These are phyloP conservation scores for Brenthis hecate DNA, from an alignment of 2,888 invertebrate genomes.

Conservation along the genomic window DNA sequence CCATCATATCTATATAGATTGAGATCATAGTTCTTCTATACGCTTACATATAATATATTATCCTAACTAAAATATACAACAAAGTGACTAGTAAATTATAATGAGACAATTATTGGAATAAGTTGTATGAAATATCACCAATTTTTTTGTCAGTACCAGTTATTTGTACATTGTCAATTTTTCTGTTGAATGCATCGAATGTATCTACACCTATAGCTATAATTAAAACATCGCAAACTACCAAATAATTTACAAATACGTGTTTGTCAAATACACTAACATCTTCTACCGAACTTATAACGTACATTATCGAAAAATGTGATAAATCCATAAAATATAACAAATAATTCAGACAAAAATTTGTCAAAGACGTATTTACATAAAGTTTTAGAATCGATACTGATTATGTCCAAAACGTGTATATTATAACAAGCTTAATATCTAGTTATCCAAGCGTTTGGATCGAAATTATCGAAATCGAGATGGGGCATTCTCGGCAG, in stretches of 20 bases:
- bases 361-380: not conserved
- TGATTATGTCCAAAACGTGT: no score
- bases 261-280: not conserved
- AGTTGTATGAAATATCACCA: slow-evolving; percentile 7
- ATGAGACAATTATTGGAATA: slow-evolving; percentile 17
- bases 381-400: no score
- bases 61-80: slow-evolving; percentile 9
- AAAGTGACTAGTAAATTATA: slow-evolving; percentile 27
- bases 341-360: not conserved
- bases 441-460: slow-evolving; percentile 72
- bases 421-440: slow-evolving; percentile 49
- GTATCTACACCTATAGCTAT: not conserved
- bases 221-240: not conserved
- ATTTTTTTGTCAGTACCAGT: not conserved
- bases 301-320: not conserved
- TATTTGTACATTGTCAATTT: slow-evolving; percentile 11
- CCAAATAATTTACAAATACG: not conserved
- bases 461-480: slow-evolving; percentile 72
- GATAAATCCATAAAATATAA: not conserved
- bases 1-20: slow-evolving; percentile 28
- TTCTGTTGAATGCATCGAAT: not conserved
- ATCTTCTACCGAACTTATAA: not conserved
- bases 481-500: slow-evolving; percentile 64
- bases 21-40: slow-evolving; percentile 39
- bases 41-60: slow-evolving; percentile 13